These are phyloP conservation scores for Chymomyza caudatula DNA, from an alignment of 2,888 invertebrate genomes.

Conservation along the genomic window DNA sequence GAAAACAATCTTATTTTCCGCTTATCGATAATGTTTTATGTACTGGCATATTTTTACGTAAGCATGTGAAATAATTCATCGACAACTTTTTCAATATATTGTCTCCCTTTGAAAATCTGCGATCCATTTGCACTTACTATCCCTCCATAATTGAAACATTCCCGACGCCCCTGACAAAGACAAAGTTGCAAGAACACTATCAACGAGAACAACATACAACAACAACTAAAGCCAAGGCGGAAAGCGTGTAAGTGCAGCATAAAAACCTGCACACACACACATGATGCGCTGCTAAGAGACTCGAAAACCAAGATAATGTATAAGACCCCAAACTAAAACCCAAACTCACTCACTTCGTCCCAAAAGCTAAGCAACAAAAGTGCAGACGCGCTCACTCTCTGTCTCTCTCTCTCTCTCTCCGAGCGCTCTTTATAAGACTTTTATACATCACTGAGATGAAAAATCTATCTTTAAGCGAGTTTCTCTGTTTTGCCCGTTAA, in stretches of 20 bases:
- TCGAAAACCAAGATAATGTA: neutral
- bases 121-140: no score
- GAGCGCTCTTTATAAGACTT: constrained; percentile 15
- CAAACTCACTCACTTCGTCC: neutral
- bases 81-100: no score
- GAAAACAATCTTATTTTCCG: no score
- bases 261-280: constrained; percentile 9
- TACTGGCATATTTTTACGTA: no score
- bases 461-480: constrained; percentile 23
- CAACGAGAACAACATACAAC: neutral
- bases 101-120: no score
- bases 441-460: constrained; percentile 9
- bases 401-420: neutral
- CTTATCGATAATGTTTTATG: no score
- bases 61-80: no score
- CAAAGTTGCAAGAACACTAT: constrained; percentile 7
- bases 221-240: constrained; percentile 21
- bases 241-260: constrained; percentile 5
- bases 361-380: neutral
- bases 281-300: constrained; percentile 4
- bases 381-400: neutral
- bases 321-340: neutral
- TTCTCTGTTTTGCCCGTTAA: constrained; percentile 4
- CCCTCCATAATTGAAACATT: no score
- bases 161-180: no score